A percentile compares a stretch with the other conserved stretches of the same genome.
Evolutionary conservation across 2,888 invertebrate species (phyloP).

Genomic region (Cantharis nigra): DNA sequence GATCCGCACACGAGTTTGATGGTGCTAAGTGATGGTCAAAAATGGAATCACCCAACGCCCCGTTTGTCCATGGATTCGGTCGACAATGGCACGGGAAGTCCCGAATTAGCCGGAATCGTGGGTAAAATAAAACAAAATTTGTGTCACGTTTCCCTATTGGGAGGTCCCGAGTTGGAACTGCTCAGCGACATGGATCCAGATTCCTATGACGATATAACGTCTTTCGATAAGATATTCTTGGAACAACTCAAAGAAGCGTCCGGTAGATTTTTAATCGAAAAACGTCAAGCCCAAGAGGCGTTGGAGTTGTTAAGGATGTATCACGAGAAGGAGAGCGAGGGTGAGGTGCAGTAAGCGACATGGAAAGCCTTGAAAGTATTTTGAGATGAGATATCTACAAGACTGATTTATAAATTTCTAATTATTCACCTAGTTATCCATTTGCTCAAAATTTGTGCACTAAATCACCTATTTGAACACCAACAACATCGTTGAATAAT

Average conservation of each 20-base stretch:
- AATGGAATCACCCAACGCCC: constrained; percentile 71
- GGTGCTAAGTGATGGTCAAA: constrained; percentile 76
- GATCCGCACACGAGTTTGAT: constrained; percentile 86
- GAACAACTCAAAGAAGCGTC: constrained; percentile 84
- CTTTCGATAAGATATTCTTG: constrained; percentile 73
- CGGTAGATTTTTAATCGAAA: constrained; percentile 78
- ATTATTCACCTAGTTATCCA: constrained; percentile 32
- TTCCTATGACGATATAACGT: constrained; percentile 79
- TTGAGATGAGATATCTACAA: constrained; percentile 19
- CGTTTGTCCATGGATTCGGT: constrained; percentile 66
- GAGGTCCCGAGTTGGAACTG: constrained; percentile 82
- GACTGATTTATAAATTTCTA: constrained; percentile 33
- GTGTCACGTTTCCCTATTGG: constrained; percentile 82
- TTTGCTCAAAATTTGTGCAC: constrained; percentile 35
- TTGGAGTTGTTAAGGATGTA: constrained; percentile 82
- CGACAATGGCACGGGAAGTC: constrained; percentile 62
- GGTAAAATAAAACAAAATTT: constrained; percentile 79
- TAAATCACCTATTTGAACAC: constrained; percentile 24
- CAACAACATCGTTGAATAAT: constrained; percentile 12
- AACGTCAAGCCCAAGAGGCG: constrained; percentile 85
- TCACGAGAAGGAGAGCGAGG: constrained; percentile 53
- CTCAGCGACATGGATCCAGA: constrained; percentile 90
- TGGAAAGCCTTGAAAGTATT: constrained; percentile 12
- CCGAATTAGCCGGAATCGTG: constrained; percentile 74
- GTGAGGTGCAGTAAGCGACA: constrained; percentile 24